Evolutionary conservation across 2,113 vertebrate genomes (phyloP), one percentile per base, ranked within the genome.

Genomic region (Ardeotis arabs): DNA sequence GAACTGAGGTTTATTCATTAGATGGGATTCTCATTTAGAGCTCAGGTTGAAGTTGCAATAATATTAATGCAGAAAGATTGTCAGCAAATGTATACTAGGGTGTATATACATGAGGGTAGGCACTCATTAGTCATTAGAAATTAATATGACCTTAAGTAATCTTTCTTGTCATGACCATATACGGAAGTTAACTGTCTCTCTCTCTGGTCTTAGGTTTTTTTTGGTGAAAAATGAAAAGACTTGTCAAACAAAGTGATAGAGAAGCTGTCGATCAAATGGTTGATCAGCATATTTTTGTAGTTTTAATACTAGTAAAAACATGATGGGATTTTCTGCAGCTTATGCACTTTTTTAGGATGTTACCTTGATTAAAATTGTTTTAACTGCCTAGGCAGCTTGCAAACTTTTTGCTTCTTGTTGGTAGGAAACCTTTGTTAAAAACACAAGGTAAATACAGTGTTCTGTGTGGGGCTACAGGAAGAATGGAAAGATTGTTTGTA

Each of bases 21-120:
- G 23, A 7, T 47, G 6, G 29, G 52, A 29, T 84, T 73, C 11
- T 87, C 6, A 13, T 83, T 79, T 47, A 53, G 68, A 89, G 19
- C 9, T 49, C 33, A 17, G 3, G 4, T 80, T 77, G 62, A 80
- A 68, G 33, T 35, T 1, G 2, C 0, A 1, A 6, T 81, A 39
- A 31, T 18, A 15, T 24, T 59, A 64, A 56, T 56, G n/a, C 35
- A 22, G 81, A 70, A 59, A n/a, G 27, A 37, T 70, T 84, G 47
- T 33, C 37, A 78, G 19, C 33, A 52, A 52, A 58, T 78, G 41
- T 45, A 15, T 44, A 44, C 41, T 44, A 15, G 41, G 41, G 41
- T 14, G 41, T 44, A 44, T 44, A 16, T 44, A 44, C 41, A 6
- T 44, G 41, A 44, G 41, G 14, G 41, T 16, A 44, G 41, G 41